These are phyloP conservation scores for Adelognathus sp. DNA, from an alignment of 2,888 invertebrate genomes.

Conservation along the genomic window DNA sequence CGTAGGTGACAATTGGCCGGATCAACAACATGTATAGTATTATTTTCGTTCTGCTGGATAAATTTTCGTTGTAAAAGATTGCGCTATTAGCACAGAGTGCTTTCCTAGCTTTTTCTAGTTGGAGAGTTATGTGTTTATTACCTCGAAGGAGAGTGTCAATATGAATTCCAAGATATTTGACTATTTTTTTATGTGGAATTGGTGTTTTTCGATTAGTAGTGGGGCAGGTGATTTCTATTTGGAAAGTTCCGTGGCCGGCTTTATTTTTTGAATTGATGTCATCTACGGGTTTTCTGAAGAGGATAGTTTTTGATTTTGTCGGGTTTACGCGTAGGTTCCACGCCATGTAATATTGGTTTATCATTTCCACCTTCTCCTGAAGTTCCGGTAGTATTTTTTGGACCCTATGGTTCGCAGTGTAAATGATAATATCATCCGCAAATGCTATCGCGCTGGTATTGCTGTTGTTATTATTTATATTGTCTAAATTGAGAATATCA, in stretches of 20 bases:
- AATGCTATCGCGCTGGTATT: constrained; percentile 22
- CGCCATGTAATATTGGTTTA: constrained; percentile 15
- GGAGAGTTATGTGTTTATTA: not conserved
- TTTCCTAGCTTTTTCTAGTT: constrained; percentile 17
- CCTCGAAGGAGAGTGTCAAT: constrained; percentile 18
- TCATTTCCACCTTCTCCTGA: constrained; percentile 7
- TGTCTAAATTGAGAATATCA: no score
- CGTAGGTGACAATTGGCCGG: no score
- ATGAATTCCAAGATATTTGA: no score
- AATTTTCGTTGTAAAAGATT: no score
- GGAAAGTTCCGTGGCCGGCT: constrained; percentile 17
- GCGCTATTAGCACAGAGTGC: no score
- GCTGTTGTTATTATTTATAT: constrained; percentile 25
- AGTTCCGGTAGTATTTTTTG: not conserved
- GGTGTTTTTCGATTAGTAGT: not conserved
- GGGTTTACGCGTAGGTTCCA: constrained; percentile 44
- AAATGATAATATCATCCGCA: constrained; percentile 54
- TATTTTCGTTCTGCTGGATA: no score
- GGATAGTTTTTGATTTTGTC: constrained; percentile 43
- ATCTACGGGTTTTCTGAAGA: constrained; percentile 25
- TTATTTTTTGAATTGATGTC: not conserved
- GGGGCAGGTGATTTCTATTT: constrained; percentile 3
- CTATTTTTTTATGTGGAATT: not conserved
- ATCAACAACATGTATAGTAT: not conserved
- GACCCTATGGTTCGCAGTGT: not conserved